Evolutionary conservation across 2,797 vertebrate species (phyloP).

Genomic region (Halcyon leucocephala): DNA sequence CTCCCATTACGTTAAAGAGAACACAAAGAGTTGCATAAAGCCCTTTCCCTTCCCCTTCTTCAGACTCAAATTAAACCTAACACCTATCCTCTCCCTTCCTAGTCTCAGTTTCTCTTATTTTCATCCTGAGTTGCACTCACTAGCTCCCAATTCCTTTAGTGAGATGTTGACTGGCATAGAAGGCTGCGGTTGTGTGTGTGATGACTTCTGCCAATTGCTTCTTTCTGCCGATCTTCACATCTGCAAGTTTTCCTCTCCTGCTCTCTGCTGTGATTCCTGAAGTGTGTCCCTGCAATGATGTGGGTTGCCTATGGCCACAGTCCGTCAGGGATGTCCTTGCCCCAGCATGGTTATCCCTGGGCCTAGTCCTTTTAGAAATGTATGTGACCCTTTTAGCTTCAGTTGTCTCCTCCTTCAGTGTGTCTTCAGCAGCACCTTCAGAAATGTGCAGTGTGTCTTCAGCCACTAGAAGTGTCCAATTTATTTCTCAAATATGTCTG

Average conservation of each 20-base stretch:
- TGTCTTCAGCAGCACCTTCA: neutral
- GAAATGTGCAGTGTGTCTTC: neutral
- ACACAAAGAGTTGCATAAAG: neutral
- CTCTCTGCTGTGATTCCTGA: neutral
- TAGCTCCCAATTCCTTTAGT: neutral
- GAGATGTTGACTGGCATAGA: neutral
- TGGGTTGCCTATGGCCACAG: neutral
- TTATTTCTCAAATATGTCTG: neutral
- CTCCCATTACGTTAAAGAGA: neutral
- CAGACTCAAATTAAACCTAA: neutral
- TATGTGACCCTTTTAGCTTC: neutral
- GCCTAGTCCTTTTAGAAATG: neutral
- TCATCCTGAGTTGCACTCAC: neutral
- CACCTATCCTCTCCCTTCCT: neutral
- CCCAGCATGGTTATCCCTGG: too few relatives aligned
- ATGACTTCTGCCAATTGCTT: neutral
- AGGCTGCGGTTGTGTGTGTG: neutral
- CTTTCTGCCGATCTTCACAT: neutral
- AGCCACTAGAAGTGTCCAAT: neutral
- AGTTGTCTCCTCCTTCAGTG: neutral
- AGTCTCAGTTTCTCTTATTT: neutral
- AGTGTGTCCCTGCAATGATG: neutral
- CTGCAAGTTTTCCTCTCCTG: neutral
- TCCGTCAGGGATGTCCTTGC: too few relatives aligned
- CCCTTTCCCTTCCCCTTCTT: neutral